Conservation (phyloP, 2,113 vertebrate genomes). For the Peromyscus californicus region DNA sequence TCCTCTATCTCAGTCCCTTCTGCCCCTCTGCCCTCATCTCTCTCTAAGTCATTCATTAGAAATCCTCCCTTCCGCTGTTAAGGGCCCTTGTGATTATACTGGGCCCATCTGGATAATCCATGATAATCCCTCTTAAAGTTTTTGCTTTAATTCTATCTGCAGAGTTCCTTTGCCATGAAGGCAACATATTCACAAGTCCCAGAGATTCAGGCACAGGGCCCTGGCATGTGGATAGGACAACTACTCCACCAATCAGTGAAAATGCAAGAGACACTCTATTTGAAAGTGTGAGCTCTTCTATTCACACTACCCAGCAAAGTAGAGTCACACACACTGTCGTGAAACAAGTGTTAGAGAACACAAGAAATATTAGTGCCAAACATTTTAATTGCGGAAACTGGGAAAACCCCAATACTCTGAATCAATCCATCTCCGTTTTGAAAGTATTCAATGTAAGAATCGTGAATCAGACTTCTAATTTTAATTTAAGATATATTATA, state of each 20-base stretch:
- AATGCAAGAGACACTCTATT: not conserved
- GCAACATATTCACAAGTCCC: not conserved
- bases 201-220: not conserved
- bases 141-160: not conserved
- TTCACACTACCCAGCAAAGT: not conserved
- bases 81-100: not conserved
- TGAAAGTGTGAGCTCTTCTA: not conserved
- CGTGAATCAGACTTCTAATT: not conserved
- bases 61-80: not conserved
- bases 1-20: not conserved
- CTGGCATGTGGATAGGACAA: not conserved
- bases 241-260: not conserved
- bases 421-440: not conserved
- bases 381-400: not conserved
- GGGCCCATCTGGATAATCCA: not conserved
- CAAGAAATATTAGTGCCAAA: conserved; percentile 2
- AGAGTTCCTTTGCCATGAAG: not conserved
- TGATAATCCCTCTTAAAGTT: not conserved
- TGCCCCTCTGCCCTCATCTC: not conserved
- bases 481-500: conserved; percentile 26
- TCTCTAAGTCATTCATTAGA: not conserved
- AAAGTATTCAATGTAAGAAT: not conserved
- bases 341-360: not conserved
- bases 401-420: not conserved
- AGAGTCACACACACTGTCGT: not conserved